Conservation (phyloP, 2,888 invertebrate genomes). For the Listrodromus nycthemerus region DNA sequence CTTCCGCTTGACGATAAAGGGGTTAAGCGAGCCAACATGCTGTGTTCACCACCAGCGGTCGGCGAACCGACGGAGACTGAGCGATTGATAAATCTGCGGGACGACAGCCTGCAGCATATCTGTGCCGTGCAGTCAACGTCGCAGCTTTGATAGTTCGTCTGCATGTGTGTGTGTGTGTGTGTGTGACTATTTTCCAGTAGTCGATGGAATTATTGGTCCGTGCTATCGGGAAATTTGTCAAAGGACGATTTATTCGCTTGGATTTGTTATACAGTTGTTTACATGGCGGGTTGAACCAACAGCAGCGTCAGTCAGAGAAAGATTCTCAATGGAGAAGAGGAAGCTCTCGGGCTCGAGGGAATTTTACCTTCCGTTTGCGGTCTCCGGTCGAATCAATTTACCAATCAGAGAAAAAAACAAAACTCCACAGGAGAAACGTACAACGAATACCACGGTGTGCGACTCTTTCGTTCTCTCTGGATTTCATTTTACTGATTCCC, state of each 20-base stretch:
- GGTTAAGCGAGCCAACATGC: constrained; percentile 1
- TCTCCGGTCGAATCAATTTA: constrained; percentile 51
- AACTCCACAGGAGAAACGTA: constrained; percentile 1
- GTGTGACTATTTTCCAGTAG: constrained; percentile 30
- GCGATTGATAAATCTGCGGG: constrained; percentile 38
- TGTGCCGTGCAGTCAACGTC: not conserved
- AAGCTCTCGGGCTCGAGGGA: constrained; percentile 7
- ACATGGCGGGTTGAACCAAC: not conserved
- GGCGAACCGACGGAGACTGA: constrained; percentile 9
- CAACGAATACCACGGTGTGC: not conserved
- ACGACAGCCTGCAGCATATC: not conserved
- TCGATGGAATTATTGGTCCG: constrained; percentile 60
- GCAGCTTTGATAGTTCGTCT: not conserved
- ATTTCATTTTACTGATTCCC: constrained; percentile 36
- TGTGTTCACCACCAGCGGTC: constrained; percentile 3
- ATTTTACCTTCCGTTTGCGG: constrained; percentile 17
- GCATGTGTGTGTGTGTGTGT: not conserved
- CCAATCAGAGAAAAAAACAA: constrained; percentile 30
- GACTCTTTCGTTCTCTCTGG: constrained; percentile 12
- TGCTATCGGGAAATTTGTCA: constrained; percentile 63
- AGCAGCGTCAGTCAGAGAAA: constrained; percentile 7
- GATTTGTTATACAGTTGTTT: constrained; percentile 54
- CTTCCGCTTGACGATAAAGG: not conserved
- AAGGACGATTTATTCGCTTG: constrained; percentile 66
- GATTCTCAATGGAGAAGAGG: constrained; percentile 10